These are phyloP conservation scores for Morphnarchus princeps DNA, from an alignment of 2,113 vertebrate species.

Conservation along the genomic window DNA sequence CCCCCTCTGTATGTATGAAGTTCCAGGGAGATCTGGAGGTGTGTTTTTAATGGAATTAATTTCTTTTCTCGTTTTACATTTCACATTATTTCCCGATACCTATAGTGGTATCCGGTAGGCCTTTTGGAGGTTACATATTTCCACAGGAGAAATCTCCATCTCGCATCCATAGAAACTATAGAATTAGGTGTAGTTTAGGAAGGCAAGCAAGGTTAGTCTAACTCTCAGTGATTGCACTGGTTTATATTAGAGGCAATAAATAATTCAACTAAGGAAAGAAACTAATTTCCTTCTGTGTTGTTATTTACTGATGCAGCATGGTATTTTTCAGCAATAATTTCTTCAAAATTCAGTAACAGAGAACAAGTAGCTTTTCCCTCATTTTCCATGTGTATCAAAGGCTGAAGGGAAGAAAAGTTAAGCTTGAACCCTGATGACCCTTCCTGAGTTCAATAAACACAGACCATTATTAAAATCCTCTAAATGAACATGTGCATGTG, in stretches of 20 bases:
- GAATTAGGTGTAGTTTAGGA: background rate
- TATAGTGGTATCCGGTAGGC: background rate
- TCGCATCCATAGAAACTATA: background rate
- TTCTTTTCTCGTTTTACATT: background rate
- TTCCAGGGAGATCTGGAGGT: background rate
- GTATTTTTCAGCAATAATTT: background rate
- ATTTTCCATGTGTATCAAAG: background rate
- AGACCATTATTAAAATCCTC: background rate
- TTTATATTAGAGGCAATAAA: background rate
- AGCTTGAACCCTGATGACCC: background rate
- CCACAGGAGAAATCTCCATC: background rate
- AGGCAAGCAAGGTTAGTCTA: background rate
- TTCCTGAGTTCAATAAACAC: background rate
- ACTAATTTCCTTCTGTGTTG: background rate
- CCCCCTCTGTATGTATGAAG: rapidly evolving
- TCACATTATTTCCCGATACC: background rate
- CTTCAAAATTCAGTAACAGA: background rate
- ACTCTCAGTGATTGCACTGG: background rate
- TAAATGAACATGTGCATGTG: background rate
- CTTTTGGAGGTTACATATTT: background rate
- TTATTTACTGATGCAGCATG: background rate
- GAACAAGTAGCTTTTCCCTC: background rate
- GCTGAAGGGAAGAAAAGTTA: background rate
- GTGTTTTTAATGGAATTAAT: background rate
- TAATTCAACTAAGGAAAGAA: background rate